A percentile compares a stretch with the other conserved stretches of the same genome.
Evolutionary conservation across 2,113 vertebrate species (phyloP).

Genomic region (Otocyon megalotis): DNA sequence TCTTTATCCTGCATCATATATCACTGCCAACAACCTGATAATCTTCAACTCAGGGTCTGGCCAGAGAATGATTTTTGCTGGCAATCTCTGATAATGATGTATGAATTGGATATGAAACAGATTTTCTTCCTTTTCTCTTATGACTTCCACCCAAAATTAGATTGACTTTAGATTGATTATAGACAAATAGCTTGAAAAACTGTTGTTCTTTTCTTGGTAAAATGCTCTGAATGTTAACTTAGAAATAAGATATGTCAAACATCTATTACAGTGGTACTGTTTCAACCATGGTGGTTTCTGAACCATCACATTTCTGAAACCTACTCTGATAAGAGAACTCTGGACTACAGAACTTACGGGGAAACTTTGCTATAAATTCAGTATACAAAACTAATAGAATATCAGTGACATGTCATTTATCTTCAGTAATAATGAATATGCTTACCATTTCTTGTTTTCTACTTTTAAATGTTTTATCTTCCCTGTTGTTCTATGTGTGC

Average conservation of each 20-base stretch:
- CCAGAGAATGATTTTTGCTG: conserved; percentile 5
- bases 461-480: conserved; percentile 42
- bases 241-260: conserved; percentile 38
- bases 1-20: conserved; percentile 35
- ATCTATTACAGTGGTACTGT: background rate
- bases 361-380: conserved; percentile 49
- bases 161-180: conserved; percentile 44
- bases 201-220: conserved; percentile 33
- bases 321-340: background rate
- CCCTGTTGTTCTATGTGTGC: background rate
- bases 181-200: conserved; percentile 50
- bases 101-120: conserved; percentile 44
- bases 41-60: conserved; percentile 30
- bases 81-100: conserved; percentile 36
- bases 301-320: conserved; percentile 14
- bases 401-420: background rate
- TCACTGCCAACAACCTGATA: conserved; percentile 8
- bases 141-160: conserved; percentile 34
- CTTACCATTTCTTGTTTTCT: conserved; percentile 21
- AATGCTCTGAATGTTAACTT: conserved; percentile 52
- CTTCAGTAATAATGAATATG: background rate
- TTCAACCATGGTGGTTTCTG: background rate
- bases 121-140: conserved; percentile 54
- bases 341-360: background rate
- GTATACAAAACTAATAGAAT: background rate